Evolutionary conservation across 2,888 invertebrate genomes (phyloP).

Genomic region (Gerris lacustris): DNA sequence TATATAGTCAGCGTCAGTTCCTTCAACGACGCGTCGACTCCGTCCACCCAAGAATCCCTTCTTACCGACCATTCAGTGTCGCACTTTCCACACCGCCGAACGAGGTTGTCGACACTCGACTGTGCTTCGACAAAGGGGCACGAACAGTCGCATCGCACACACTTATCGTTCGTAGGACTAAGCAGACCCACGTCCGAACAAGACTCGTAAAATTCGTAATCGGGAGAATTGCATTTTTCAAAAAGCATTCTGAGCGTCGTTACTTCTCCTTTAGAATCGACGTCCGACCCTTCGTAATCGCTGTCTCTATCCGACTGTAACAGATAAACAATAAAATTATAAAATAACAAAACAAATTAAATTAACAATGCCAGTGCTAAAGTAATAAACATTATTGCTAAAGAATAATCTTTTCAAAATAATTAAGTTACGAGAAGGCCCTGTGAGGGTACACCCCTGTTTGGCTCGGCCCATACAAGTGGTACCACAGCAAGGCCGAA

Average conservation of each 20-base stretch:
- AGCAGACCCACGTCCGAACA: slow-evolving; percentile 19
- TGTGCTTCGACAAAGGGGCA: background rate
- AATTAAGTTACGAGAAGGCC: no score
- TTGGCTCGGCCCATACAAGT: no score
- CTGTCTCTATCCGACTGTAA: slow-evolving; percentile 19
- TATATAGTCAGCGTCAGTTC: slow-evolving; percentile 19
- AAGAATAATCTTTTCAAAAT: no score
- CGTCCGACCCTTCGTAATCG: slow-evolving; percentile 14
- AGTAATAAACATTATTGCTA: no score
- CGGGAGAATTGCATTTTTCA: slow-evolving; percentile 17
- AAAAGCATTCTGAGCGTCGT: slow-evolving; percentile 23
- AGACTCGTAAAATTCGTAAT: slow-evolving; percentile 22
- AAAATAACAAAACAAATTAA: no score
- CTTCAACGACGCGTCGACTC: slow-evolving; percentile 14
- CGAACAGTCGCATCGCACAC: background rate
- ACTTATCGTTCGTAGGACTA: background rate
- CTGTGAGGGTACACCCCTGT: no score
- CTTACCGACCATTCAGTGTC: background rate
- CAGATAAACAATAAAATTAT: background rate
- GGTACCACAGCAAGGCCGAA: no score
- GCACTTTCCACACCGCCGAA: background rate
- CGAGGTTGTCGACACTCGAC: background rate
- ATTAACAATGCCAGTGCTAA: no score
- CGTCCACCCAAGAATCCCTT: background rate
- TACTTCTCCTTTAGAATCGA: background rate